phyloP scores from a whole-genome alignment of 2,888 invertebrate species.

The Diloba caeruleocephala region DNA sequence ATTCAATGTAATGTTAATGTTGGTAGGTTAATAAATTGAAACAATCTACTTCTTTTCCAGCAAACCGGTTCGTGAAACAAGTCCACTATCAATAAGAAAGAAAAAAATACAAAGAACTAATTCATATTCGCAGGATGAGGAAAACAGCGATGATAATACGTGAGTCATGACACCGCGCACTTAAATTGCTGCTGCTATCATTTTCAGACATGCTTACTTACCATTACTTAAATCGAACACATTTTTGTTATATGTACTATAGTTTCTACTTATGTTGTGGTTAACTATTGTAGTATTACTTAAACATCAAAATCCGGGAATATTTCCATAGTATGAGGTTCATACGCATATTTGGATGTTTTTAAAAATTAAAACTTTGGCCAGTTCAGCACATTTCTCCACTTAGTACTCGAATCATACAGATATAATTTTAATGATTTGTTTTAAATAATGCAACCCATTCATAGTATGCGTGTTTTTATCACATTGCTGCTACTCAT shows the following conservation, averaged over 20 bases:
- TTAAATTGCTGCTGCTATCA: slow-evolving; percentile 14
- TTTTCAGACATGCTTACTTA: slow-evolving; percentile 3
- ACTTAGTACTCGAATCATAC: no score
- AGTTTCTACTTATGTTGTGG: background rate
- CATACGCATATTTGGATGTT: no score
- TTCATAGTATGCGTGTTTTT: no score
- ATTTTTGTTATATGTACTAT: background rate
- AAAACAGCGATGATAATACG: slow-evolving; percentile 54
- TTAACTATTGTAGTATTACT: background rate
- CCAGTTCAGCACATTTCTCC: no score
- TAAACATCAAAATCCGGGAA: no score
- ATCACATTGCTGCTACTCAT: no score
- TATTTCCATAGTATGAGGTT: no score
- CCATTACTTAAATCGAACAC: background rate
- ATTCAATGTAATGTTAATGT: no score
- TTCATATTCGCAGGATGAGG: slow-evolving; percentile 51
- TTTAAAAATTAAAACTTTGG: no score
- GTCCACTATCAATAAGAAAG: slow-evolving; percentile 50
- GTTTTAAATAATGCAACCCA: no score
- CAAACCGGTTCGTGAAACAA: slow-evolving; percentile 54
- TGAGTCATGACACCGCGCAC: slow-evolving; percentile 42
- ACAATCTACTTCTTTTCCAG: slow-evolving; percentile 54
- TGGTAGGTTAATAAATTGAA: no score
- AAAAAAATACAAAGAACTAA: slow-evolving; percentile 48
- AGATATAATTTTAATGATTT: no score